Conservation (phyloP, 2,797 vertebrate species). For the Pelochelys cantorii region DNA sequence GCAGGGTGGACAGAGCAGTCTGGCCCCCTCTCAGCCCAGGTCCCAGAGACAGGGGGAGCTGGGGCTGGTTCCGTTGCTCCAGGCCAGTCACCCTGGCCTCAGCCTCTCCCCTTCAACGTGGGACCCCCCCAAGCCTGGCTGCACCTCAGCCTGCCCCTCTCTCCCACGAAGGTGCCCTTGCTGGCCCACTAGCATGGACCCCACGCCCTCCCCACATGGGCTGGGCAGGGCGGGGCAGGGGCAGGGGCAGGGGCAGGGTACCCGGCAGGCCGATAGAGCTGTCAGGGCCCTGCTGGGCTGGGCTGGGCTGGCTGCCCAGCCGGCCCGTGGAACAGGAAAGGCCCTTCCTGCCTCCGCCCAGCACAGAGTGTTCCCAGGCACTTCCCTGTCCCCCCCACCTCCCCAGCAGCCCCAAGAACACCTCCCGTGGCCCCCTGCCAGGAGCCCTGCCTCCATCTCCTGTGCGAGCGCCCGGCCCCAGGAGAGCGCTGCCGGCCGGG, state of each 20-base stretch:
- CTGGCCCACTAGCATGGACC: neutral
- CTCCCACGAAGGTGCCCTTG: neutral
- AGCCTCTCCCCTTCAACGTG: too few species aligned
- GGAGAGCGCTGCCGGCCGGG: neutral
- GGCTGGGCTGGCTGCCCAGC: neutral
- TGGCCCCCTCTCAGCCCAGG: rapidly evolving
- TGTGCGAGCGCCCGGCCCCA: neutral
- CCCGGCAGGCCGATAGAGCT: too few species aligned
- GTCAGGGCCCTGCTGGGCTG: neutral
- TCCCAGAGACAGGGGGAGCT: neutral
- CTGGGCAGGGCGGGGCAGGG: neutral
- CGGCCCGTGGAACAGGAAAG: neutral
- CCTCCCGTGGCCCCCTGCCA: neutral
- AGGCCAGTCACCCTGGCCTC: neutral
- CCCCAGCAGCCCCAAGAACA: too few species aligned
- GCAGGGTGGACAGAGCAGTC: neutral
- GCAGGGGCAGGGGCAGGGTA: neutral
- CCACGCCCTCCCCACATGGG: neutral
- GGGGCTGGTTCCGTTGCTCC: neutral
- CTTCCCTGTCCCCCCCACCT: neutral
- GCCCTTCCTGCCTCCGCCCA: neutral
- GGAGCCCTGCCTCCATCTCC: neutral
- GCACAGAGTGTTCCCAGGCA: neutral
- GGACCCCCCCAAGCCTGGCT: neutral
- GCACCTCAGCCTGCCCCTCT: too few species aligned